Evolutionary conservation across 2,888 invertebrate species (phyloP), one percentile per base, ranked within the genome.

Genomic region (Archips xylosteana): DNA sequence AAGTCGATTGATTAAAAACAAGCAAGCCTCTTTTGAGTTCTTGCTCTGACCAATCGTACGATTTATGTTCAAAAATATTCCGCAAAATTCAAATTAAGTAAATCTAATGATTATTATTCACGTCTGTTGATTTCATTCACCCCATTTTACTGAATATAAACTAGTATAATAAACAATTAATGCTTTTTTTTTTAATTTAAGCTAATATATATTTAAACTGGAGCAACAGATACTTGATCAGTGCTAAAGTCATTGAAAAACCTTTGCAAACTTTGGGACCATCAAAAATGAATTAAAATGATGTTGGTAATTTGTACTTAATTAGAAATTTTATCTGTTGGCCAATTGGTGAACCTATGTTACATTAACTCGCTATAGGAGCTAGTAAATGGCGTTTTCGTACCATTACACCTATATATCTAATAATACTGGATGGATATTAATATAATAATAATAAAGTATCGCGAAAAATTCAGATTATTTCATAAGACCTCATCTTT

Each of bases 401-500:
- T 78, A 84, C 86, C 86, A 87, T 89, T 89, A 91, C 77, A 91
- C 86, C 88, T 92, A 92, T 90, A 88, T 86, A 88, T 92, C 92
- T 93, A 93, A 92, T 92, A 92, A 94, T 93, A 94, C 92, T 94
- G 94, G 93, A 94, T 92, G 92, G 92, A 93, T 86, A 92, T 90
- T 92, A 89, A 89, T 91, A 86, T 87, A 89, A 89, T 90, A 90
- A 86, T 87, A 89, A 89, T 90, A 90, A 92, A 89, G 88, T 89
- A 89, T 90, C 86, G 91, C 90, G 89, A 90, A 89, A 88, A 92
- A 89, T 90, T 92, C 88, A 82, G 90, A 90, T 87, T 88, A 89
- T 83, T 90, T 93, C 92, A 92, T 93, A 93, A 93, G 92, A 92
- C 90, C 89, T 90, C 88, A 86, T 88, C 81, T 79, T 87, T 88